Conservation (phyloP, 23 tunicate species). For the Styela plicata region DNA sequence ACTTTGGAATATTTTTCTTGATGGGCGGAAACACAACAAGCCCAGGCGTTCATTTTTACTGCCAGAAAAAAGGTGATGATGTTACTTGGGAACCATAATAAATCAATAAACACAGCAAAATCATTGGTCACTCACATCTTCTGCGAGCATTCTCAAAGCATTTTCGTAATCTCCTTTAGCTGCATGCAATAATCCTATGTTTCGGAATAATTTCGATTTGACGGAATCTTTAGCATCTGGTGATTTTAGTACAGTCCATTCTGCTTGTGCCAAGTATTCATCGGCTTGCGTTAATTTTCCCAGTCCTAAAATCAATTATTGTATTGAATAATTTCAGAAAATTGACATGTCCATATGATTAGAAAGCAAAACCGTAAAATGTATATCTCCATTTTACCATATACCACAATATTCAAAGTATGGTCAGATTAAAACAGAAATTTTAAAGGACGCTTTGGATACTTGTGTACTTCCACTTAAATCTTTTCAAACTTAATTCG, state of each 20-base stretch:
- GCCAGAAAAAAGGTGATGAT: too few relatives aligned
- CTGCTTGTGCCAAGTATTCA: slow-evolving; percentile 95
- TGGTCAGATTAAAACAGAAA: too few relatives aligned
- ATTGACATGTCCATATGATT: too few relatives aligned
- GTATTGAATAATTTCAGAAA: not conserved
- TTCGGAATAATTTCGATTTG: slow-evolving; percentile 73
- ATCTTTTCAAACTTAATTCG: too few relatives aligned
- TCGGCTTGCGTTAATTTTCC: slow-evolving; percentile 94
- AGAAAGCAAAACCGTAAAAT: too few relatives aligned
- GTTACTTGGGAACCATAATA: too few relatives aligned
- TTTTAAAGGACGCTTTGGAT: too few relatives aligned
- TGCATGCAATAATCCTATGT: slow-evolving; percentile 80
- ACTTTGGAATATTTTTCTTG: not conserved
- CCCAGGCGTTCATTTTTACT: too few relatives aligned
- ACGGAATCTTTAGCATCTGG: slow-evolving; percentile 66
- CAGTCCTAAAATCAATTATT: slow-evolving; percentile 62
- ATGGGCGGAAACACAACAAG: not conserved
- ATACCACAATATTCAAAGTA: too few relatives aligned
- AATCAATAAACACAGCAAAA: too few relatives aligned
- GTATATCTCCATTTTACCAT: too few relatives aligned
- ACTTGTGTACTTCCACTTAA: too few relatives aligned
- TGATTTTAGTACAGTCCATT: slow-evolving; percentile 91
- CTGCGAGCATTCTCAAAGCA: slow-evolving; percentile 76
- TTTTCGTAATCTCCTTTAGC: slow-evolving; percentile 94
- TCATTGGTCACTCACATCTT: slow-evolving; percentile 86